Percentiles rank a stretch among this genome's conserved stretches.
phyloP scores from a whole-genome alignment of 2,113 vertebrate genomes.

The Phyllopteryx taeniolatus region DNA sequence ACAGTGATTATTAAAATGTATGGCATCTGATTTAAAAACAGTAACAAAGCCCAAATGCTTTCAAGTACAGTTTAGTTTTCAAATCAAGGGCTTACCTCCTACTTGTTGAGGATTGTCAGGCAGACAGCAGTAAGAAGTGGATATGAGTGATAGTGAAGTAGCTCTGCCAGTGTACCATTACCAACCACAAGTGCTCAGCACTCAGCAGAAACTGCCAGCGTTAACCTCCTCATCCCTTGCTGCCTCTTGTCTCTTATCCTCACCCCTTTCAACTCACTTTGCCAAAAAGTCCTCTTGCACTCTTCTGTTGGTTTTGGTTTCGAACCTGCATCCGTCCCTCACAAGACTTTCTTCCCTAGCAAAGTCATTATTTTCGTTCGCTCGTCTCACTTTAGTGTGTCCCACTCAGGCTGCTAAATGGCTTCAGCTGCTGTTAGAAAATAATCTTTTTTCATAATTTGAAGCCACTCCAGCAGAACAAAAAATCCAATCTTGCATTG shows the following conservation, averaged over 20 bases:
- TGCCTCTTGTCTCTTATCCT: slow-evolving; percentile 5
- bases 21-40: too few species aligned
- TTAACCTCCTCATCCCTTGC: slow-evolving; percentile 41
- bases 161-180: slow-evolving; percentile 55
- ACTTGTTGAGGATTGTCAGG: slow-evolving; percentile 47
- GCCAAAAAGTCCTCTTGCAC: slow-evolving; percentile 19
- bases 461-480: slow-evolving; percentile 2
- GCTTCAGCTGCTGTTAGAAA: slow-evolving; percentile 23
- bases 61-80: neutral
- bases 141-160: slow-evolving; percentile 48
- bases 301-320: slow-evolving; percentile 15
- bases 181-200: slow-evolving; percentile 56
- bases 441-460: slow-evolving; percentile 24
- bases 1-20: too few species aligned
- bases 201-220: slow-evolving; percentile 58
- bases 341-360: neutral
- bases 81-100: slow-evolving; percentile 15
- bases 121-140: slow-evolving; percentile 21
- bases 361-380: slow-evolving; percentile 18
- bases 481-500: slow-evolving; percentile 24
- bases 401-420: slow-evolving; percentile 16
- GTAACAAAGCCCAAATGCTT: too few species aligned
- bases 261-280: slow-evolving; percentile 2
- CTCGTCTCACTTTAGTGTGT: slow-evolving; percentile 12
- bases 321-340: neutral